Conservation (phyloP, 2,888 invertebrate species). For the Drosophila prostipennis region DNA sequence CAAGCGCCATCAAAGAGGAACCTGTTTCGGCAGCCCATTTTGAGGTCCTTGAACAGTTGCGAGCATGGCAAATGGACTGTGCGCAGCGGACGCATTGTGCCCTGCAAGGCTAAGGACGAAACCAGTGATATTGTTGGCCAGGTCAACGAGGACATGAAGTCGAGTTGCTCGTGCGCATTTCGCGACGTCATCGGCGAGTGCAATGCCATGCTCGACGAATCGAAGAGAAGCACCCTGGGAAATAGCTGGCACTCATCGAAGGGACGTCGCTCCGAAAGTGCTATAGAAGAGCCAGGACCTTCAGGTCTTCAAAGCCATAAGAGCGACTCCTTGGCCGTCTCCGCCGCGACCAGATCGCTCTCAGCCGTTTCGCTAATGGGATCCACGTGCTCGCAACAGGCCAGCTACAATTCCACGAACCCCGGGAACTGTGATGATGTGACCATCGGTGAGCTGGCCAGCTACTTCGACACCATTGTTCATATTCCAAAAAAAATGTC, state of each 20-base stretch:
- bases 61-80: slow-evolving; percentile 42
- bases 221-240: slow-evolving; percentile 55
- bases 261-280: neutral
- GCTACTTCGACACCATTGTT: slow-evolving; percentile 97
- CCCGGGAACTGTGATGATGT: slow-evolving; percentile 86
- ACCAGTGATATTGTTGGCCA: slow-evolving; percentile 28
- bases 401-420: slow-evolving; percentile 85
- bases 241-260: slow-evolving; percentile 34
- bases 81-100: slow-evolving; percentile 36
- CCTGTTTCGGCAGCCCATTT: slow-evolving; percentile 72
- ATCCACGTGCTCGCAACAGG: slow-evolving; percentile 91
- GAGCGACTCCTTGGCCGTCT: slow-evolving; percentile 6
- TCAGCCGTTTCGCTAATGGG: slow-evolving; percentile 44
- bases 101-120: slow-evolving; percentile 42
- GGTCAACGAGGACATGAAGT: slow-evolving; percentile 32
- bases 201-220: slow-evolving; percentile 67
- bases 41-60: slow-evolving; percentile 59
- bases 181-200: slow-evolving; percentile 81
- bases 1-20: slow-evolving; percentile 41
- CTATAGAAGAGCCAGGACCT: slow-evolving; percentile 4
- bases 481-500: slow-evolving; percentile 99
- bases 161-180: slow-evolving; percentile 67
- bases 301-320: slow-evolving; percentile 3
- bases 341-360: slow-evolving; percentile 36
- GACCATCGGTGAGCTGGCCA: slow-evolving; percentile 96